Percentiles rank a stretch among this genome's conserved stretches.
Conservation (phyloP, 2,113 vertebrate species). For the Cyprinus carpio region DNA sequence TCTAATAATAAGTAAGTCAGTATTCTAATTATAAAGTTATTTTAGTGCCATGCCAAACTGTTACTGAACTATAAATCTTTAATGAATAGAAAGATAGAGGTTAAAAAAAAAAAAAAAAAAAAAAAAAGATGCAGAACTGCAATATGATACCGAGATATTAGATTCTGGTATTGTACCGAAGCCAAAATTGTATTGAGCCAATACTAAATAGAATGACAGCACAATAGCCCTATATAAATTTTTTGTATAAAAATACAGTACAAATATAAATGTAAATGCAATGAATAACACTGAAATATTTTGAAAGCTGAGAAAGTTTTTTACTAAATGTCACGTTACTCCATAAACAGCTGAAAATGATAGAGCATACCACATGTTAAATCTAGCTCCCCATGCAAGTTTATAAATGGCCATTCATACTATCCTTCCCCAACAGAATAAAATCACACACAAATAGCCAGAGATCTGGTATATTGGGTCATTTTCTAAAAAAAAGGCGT, state of each 20-base stretch:
- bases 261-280: neutral
- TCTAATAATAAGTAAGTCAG: neutral
- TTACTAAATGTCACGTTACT: neutral
- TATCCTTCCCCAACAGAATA: conserved; percentile 67
- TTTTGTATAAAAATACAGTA: too few species aligned
- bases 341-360: neutral
- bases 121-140: neutral
- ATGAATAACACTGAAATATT: neutral
- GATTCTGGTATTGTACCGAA: too few species aligned
- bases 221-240: too few species aligned
- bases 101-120: neutral
- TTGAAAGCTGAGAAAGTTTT: neutral
- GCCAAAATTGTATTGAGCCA: too few species aligned
- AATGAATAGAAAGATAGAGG: neutral
- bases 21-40: neutral
- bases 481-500: conserved; percentile 48
- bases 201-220: neutral
- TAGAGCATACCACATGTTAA: neutral
- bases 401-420: conserved; percentile 69
- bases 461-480: conserved; percentile 34
- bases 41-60: neutral
- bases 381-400: neutral
- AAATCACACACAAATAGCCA: conserved; percentile 59
- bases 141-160: neutral
- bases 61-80: neutral